Conservation (phyloP, 2,113 vertebrate genomes). For the Cathartes aura region DNA sequence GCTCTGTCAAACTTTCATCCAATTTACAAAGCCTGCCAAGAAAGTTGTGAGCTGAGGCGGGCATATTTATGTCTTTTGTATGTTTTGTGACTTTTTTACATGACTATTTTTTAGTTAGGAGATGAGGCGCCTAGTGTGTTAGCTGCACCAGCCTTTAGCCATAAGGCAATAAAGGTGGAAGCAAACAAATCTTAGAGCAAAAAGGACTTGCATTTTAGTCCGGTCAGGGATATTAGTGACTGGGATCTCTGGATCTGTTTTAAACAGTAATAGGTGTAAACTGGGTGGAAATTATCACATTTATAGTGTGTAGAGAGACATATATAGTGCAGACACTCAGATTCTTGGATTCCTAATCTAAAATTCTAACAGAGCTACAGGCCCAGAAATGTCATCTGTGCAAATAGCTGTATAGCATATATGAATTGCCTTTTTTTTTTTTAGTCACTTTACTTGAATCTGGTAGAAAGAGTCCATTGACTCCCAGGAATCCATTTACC, state of each 20-base stretch:
- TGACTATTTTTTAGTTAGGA: neutral
- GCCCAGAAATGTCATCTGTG: neutral
- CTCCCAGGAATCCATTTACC: conserved; percentile 12
- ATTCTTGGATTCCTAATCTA: neutral
- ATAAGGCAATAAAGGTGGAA: neutral
- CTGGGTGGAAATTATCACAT: neutral
- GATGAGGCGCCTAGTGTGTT: neutral
- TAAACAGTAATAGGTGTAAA: neutral
- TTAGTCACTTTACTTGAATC: neutral
- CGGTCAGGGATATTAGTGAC: neutral
- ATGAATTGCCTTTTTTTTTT: neutral
- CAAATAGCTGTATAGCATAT: neutral
- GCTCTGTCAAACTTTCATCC: neutral
- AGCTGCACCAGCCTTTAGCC: neutral
- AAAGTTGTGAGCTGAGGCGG: neutral
- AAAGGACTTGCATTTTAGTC: neutral
- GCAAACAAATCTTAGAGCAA: neutral
- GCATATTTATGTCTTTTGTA: neutral
- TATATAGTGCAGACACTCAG: neutral
- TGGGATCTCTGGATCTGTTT: neutral
- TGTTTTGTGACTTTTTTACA: neutral
- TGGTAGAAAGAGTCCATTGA: neutral
- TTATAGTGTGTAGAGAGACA: neutral
- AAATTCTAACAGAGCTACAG: neutral
- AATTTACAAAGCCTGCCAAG: neutral